Conservation (phyloP, 2,113 vertebrate species). For the Tyto alba region DNA sequence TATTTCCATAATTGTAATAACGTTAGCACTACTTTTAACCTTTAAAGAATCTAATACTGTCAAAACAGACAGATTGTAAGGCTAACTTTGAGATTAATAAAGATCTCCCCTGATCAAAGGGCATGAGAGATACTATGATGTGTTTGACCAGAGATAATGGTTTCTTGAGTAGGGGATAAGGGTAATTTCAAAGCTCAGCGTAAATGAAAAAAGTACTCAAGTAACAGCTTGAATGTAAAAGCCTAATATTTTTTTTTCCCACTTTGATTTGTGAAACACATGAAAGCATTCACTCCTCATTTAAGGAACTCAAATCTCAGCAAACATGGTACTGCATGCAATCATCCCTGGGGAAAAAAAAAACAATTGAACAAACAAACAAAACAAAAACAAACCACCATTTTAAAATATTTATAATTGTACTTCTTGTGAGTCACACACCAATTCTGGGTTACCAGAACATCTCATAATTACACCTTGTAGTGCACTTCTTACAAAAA, state of each 20-base stretch:
- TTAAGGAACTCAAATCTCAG: not conserved
- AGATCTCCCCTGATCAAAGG: not conserved
- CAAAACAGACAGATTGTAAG: not conserved
- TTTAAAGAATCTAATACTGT: not conserved
- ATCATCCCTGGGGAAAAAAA: too few species aligned
- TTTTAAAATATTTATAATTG: not conserved
- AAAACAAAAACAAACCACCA: accelerated
- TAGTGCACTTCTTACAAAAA: accelerated
- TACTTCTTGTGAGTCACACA: not conserved
- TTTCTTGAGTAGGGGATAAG: not conserved
- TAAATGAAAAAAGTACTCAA: not conserved
- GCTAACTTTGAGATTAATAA: not conserved
- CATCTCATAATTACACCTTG: not conserved
- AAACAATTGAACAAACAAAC: too few species aligned
- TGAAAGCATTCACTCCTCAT: not conserved
- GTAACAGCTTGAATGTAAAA: not conserved
- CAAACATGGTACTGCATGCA: not conserved
- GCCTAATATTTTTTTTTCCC: accelerated
- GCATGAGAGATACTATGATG: not conserved
- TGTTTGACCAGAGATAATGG: constrained; percentile 16
- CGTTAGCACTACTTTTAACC: not conserved
- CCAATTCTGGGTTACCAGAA: not conserved
- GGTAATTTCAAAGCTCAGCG: not conserved
- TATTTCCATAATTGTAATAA: not conserved
- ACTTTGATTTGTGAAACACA: not conserved